Percentiles rank a stretch among this genome's conserved stretches.
Evolutionary conservation across 2,113 vertebrate species (phyloP).

Genomic region (Myxocyprinus asiaticus): DNA sequence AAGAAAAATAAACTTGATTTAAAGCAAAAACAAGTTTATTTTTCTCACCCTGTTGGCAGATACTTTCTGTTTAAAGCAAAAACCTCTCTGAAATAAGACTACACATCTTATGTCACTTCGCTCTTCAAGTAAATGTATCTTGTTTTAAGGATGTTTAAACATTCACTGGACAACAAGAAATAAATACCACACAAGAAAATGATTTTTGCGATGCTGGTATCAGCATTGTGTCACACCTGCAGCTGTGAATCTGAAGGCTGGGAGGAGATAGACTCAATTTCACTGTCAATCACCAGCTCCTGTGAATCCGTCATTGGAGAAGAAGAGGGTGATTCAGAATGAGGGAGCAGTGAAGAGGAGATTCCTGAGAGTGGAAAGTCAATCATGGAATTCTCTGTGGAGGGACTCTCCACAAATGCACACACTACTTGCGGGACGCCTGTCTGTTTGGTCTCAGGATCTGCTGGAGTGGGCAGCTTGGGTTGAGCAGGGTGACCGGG

Average conservation of each 20-base stretch:
- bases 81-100: too few relatives aligned
- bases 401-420: constrained; percentile 56
- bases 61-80: too few relatives aligned
- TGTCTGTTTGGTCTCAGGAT: constrained; percentile 55
- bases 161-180: too few relatives aligned
- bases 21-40: too few relatives aligned
- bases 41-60: too few relatives aligned
- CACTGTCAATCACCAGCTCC: constrained; percentile 82
- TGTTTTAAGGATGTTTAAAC: too few relatives aligned
- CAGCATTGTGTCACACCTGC: constrained; percentile 34
- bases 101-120: too few relatives aligned
- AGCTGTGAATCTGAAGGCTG: constrained; percentile 73
- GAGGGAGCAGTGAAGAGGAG: constrained; percentile 67
- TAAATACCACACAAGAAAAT: too few relatives aligned
- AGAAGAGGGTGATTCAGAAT: constrained; percentile 72
- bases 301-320: constrained; percentile 74
- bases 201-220: too few relatives aligned
- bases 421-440: constrained; percentile 53
- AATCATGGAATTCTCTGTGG: constrained; percentile 46
- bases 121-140: too few relatives aligned
- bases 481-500: background rate
- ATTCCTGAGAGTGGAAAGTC: constrained; percentile 53
- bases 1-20: too few relatives aligned
- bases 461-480: background rate
- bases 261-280: constrained; percentile 82